Conservation (phyloP, 1,140 invertebrate species). For the Meloidogyne hapla region DNA sequence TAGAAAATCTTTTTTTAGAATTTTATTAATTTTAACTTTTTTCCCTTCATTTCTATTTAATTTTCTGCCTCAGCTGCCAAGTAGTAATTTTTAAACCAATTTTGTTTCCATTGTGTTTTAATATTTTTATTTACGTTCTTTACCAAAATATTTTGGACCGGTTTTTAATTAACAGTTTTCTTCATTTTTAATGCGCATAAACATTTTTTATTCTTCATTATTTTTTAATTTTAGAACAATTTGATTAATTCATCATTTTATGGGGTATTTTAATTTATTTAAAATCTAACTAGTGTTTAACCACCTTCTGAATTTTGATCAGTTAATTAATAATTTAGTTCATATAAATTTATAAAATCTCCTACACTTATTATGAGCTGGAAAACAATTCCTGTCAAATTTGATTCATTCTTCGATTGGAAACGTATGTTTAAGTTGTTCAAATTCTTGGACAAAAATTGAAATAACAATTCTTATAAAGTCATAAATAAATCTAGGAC, state of each 20-base stretch:
- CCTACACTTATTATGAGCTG: background rate
- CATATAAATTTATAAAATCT: too few relatives aligned
- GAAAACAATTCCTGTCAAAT: background rate
- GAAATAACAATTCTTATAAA: too few relatives aligned
- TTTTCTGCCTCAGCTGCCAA: background rate
- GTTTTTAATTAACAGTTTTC: background rate
- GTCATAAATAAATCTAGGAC: background rate
- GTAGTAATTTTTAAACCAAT: slow-evolving; percentile 3
- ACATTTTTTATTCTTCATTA: background rate
- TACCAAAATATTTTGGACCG: background rate
- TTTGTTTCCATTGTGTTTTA: background rate
- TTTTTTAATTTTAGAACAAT: background rate
- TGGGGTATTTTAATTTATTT: background rate
- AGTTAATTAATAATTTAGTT: too few relatives aligned
- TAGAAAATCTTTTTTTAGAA: background rate
- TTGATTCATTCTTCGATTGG: background rate
- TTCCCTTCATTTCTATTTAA: background rate
- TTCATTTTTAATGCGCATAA: background rate
- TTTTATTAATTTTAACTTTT: background rate
- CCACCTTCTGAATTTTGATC: too few relatives aligned
- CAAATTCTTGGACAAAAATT: too few relatives aligned
- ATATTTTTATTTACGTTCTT: background rate
- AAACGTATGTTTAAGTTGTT: background rate
- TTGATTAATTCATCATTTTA: background rate
- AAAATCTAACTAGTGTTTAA: background rate